These are phyloP conservation scores for Orbicella faveolata DNA, from an alignment of 64 coral and sea anemone species.

Conservation along the genomic window DNA sequence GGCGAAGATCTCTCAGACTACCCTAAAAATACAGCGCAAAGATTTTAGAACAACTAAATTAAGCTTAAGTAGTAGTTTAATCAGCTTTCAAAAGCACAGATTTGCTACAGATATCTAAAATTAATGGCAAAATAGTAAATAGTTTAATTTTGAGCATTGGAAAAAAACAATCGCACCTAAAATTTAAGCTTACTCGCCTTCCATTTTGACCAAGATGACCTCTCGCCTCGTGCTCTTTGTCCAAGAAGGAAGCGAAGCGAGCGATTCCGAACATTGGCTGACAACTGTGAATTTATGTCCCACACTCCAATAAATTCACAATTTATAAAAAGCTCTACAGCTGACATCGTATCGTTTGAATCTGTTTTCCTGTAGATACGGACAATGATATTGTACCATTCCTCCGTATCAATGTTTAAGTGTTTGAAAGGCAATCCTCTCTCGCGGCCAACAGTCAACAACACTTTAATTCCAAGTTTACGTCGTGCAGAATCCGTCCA, in stretches of 20 bases:
- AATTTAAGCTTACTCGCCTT: background rate
- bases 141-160: too few relatives aligned
- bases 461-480: background rate
- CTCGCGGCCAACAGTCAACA: background rate
- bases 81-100: background rate
- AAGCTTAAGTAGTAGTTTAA: background rate
- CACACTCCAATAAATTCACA: background rate
- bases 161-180: too few relatives aligned
- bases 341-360: background rate
- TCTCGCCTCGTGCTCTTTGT: background rate
- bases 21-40: background rate
- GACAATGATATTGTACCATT: background rate
- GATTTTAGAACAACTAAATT: background rate
- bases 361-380: background rate
- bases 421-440: background rate
- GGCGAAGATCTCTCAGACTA: background rate
- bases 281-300: background rate
- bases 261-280: background rate
- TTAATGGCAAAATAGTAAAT: too few relatives aligned
- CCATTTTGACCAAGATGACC: background rate
- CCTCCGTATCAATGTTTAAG: background rate
- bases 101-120: background rate
- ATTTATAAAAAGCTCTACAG: background rate
- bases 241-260: conserved; percentile 1
- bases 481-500: background rate